These are phyloP conservation scores for Dreissena rostriformis DNA, from an alignment of 1,140 invertebrate species.

Conservation along the genomic window DNA sequence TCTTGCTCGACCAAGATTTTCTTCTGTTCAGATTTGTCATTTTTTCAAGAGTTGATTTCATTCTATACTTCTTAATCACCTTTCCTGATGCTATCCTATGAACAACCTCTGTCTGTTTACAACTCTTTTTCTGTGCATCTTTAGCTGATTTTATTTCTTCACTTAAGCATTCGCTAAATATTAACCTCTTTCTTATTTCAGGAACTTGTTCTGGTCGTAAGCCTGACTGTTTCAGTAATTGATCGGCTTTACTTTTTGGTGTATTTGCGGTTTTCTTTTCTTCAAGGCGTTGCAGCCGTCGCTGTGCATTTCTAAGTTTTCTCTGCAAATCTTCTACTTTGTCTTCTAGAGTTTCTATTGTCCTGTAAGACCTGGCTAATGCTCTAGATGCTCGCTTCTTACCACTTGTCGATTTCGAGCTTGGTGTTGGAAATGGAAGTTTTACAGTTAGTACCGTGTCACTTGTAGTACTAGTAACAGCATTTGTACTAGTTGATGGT, in stretches of 20 bases:
- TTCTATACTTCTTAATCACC: constrained; percentile 19
- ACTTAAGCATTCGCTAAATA: constrained; percentile 15
- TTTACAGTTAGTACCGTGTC: constrained; percentile 1
- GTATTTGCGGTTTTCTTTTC: constrained; percentile 20
- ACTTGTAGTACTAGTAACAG: neutral
- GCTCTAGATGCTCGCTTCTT: constrained; percentile 24
- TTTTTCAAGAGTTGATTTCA: constrained; percentile 18
- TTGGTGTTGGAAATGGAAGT: constrained; percentile 8
- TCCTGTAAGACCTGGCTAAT: constrained; percentile 30
- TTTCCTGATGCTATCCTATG: constrained; percentile 4
- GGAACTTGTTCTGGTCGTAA: constrained; percentile 1
- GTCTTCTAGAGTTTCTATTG: constrained; percentile 39
- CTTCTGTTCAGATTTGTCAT: constrained; percentile 9
- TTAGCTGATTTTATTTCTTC: constrained; percentile 26
- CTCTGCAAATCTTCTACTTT: constrained; percentile 22
- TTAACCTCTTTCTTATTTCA: constrained; percentile 20
- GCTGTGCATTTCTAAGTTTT: constrained; percentile 23
- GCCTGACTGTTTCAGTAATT: constrained; percentile 3
- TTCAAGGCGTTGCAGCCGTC: constrained; percentile 3
- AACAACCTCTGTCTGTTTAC: neutral
- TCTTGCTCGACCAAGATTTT: neutral
- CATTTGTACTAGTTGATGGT: neutral
- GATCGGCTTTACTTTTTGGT: constrained; percentile 29
- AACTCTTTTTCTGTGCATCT: neutral
- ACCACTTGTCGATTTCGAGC: constrained; percentile 8